Evolutionary conservation across 2,797 vertebrate species (phyloP), one percentile per base, ranked within the genome.

Genomic region (Lepilemur ruficaudatus): DNA sequence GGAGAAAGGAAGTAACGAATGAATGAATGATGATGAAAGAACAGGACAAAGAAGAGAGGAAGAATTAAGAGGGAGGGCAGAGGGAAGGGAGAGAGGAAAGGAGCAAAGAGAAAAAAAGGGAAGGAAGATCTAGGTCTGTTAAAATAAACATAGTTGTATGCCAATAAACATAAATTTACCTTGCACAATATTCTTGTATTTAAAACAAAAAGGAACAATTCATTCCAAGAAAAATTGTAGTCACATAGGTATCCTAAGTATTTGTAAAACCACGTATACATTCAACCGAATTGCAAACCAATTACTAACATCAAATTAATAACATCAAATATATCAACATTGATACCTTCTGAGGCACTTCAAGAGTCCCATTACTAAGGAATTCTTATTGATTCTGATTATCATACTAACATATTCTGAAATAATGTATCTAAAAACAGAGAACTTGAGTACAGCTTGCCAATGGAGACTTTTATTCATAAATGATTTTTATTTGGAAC

Each of bases 401-500:
- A 17, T 32, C 92, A 70, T n/a, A 70, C 32, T 55, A 82, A 67
- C 9, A 75, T 73, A 79, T 81, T 91, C 48, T 67, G 18, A 72
- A 79, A 89, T 43, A 72, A 70, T 17, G 57, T 78, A 28, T 72
- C 73, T 93, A 35, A 28, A 91, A 91, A 85, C 30, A 86, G 23
- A 92, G 41, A 95, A 92, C 35, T 75, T 55, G 35, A 83, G 43
- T 67, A 52, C 6, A 82, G 4, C 57, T 82, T 94, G 46, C 23
- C 46, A n/a, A 63, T 41, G 28, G n/a, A 28, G 8, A 80, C 13
- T 92, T 86, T 38, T 75, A 91, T 41, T 85, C 81, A 72, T 18
- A 50, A 89, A 81, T 48, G 25, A 75, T 80, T 84, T 94, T 93
- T 80, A 94, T 87, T 84, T 57, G 63, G 70, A 76, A 80, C 48